Conservation (phyloP, 2,113 vertebrate genomes). For the Nesogale talazaci region DNA sequence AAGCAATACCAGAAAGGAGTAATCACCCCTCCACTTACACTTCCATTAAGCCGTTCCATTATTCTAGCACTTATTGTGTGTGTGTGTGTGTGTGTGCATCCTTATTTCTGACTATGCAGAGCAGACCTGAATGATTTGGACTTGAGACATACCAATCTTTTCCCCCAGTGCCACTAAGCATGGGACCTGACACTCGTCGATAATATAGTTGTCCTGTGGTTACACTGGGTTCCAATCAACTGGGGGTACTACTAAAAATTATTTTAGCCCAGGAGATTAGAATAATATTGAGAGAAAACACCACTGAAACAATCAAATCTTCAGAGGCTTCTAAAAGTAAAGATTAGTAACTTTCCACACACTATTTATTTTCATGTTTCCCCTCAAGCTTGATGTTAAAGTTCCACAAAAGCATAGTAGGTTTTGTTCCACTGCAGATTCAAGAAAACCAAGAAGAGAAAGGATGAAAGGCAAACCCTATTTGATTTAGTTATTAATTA, state of each 20-base stretch:
- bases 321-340: conserved; percentile 56
- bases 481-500: conserved; percentile 65
- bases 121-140: background rate
- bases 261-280: conserved; percentile 16
- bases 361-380: conserved; percentile 62
- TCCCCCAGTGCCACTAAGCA: background rate
- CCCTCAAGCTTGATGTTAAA: conserved; percentile 56
- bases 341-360: conserved; percentile 47
- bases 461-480: conserved; percentile 54
- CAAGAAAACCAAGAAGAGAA: conserved; percentile 51
- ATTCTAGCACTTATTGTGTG: background rate
- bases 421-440: conserved; percentile 47
- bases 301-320: conserved; percentile 41
- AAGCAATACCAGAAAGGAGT: background rate
- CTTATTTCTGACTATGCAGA: background rate
- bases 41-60: background rate
- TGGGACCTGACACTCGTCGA: background rate
- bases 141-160: background rate
- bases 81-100: background rate
- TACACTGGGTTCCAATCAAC: conserved; percentile 11
- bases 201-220: background rate
- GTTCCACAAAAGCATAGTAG: conserved; percentile 38
- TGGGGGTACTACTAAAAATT: conserved; percentile 37
- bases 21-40: background rate
- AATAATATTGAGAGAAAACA: conserved; percentile 58